These are phyloP conservation scores for Entosphenus tridentatus DNA, from an alignment of 2,113 vertebrate genomes.

Conservation along the genomic window DNA sequence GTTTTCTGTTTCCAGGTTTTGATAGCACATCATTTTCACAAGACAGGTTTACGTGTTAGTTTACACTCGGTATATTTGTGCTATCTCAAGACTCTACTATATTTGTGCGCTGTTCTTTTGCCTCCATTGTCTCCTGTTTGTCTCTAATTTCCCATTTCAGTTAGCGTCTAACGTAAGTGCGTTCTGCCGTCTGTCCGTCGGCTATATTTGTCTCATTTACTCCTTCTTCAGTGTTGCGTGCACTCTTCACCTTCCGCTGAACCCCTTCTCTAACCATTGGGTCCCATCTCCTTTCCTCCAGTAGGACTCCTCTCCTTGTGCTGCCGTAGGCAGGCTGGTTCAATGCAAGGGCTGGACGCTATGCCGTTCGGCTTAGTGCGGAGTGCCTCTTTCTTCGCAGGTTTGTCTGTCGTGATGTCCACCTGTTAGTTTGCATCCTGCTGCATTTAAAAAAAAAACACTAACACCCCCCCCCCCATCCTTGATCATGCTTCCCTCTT, in stretches of 20 bases:
- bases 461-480: slow-evolving; percentile 1
- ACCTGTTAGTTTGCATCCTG: background rate
- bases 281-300: background rate
- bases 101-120: too few relatives aligned
- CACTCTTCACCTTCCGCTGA: background rate
- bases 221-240: background rate
- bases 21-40: too few relatives aligned
- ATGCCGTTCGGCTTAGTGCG: slow-evolving; percentile 92
- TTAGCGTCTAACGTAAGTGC: too few relatives aligned
- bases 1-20: too few relatives aligned
- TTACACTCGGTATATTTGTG: too few relatives aligned
- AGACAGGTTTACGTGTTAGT: too few relatives aligned
- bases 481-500: background rate
- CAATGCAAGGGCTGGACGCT: slow-evolving; percentile 32
- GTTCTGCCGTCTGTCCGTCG: too few relatives aligned
- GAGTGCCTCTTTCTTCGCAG: slow-evolving; percentile 99
- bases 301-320: slow-evolving; percentile 1
- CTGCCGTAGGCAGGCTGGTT: background rate
- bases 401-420: slow-evolving; percentile 38
- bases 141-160: background rate
- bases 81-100: too few relatives aligned
- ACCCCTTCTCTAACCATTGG: background rate
- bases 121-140: background rate
- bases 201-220: background rate
- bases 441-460: background rate